Percentiles rank a stretch among this genome's conserved stretches.
These are phyloP conservation scores for Platycheirus rosarum DNA, from an alignment of 2,888 invertebrate genomes.

Conservation along the genomic window DNA sequence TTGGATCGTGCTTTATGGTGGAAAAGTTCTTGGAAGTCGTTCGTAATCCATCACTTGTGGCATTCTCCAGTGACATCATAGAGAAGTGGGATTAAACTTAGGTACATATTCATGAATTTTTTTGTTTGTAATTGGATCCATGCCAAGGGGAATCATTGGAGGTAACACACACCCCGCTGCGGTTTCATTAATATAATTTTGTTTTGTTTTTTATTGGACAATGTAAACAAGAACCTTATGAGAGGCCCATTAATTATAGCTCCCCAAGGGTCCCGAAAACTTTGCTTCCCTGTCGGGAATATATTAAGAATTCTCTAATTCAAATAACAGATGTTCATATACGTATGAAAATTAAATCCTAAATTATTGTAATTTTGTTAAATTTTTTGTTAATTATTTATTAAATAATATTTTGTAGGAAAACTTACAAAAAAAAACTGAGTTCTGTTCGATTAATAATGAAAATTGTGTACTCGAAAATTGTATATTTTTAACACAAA, in stretches of 20 bases:
- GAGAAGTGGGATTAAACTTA: slow-evolving; percentile 5
- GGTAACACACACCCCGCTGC: slow-evolving; percentile 5
- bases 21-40: neutral
- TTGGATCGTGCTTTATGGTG: neutral
- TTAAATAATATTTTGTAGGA: neutral
- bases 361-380: too few species aligned
- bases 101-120: neutral
- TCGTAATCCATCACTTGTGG: slow-evolving; percentile 12
- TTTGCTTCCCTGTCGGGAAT: neutral
- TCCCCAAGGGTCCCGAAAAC: neutral
- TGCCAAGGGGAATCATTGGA: slow-evolving; percentile 29
- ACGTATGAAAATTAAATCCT: too few species aligned
- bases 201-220: slow-evolving; percentile 7
- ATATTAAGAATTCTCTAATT: neutral
- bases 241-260: neutral
- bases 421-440: slow-evolving; percentile 15
- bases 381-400: too few species aligned
- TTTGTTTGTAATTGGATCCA: slow-evolving; percentile 23
- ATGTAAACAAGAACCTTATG: neutral
- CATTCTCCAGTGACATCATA: slow-evolving; percentile 34
- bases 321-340: slow-evolving; percentile 8
- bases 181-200: slow-evolving; percentile 24
- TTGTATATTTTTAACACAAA: neutral
- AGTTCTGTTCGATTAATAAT: too few species aligned
- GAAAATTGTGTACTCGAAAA: neutral